Percentiles rank a stretch among this genome's conserved stretches.
These are phyloP conservation scores for Anoplius nigerrimus DNA, from an alignment of 2,888 invertebrate genomes.

Conservation along the genomic window DNA sequence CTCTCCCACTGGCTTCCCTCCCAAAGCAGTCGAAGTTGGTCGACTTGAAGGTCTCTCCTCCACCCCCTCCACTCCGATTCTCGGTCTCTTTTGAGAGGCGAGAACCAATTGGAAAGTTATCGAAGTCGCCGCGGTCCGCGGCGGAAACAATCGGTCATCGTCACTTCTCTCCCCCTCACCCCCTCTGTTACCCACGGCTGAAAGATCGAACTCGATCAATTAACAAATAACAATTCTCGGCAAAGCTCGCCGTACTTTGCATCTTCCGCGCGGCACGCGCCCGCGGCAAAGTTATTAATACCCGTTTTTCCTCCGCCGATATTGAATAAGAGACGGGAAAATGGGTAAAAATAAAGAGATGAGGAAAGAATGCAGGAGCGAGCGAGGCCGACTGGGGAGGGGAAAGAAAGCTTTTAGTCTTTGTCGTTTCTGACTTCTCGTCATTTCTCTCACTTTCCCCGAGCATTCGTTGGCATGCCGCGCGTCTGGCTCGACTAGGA, in stretches of 20 bases:
- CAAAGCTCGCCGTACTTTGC: background rate
- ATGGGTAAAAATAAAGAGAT: no score
- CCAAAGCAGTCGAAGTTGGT: background rate
- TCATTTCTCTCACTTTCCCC: background rate
- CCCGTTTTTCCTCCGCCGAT: no score
- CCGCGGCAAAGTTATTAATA: no score
- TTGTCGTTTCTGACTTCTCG: no score
- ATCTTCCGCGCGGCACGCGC: no score
- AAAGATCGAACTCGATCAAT: background rate
- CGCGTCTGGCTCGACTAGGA: background rate
- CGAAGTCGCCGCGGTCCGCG: constrained; percentile 15
- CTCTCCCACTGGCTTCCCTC: background rate
- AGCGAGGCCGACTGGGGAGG: no score
- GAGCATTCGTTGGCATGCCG: background rate
- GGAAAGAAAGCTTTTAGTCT: background rate
- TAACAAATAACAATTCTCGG: constrained; percentile 7
- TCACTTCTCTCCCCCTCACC: background rate
- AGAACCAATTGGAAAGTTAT: constrained; percentile 24
- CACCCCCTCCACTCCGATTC: background rate
- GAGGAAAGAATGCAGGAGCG: no score
- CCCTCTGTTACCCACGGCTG: background rate
- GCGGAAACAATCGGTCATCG: constrained; percentile 13
- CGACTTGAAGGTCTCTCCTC: background rate
- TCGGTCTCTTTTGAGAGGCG: constrained; percentile 12
- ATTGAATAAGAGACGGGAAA: no score